Percentiles rank a stretch among this genome's conserved stretches.
Conservation (phyloP, 2,888 invertebrate genomes). For the Torymus tubicola region DNA sequence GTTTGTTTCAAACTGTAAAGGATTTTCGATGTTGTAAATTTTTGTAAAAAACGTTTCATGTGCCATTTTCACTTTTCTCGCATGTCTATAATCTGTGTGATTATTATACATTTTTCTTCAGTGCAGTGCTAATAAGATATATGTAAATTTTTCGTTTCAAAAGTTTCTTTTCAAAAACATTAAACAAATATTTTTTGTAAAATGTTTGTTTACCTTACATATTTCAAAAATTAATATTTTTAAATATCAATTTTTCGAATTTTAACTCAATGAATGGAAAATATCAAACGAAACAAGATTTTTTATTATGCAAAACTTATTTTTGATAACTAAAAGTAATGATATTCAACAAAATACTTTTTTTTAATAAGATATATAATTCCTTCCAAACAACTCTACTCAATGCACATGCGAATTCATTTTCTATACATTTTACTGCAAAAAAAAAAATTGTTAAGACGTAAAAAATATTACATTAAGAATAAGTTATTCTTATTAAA, state of each 20-base stretch:
- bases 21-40: slow-evolving; percentile 41
- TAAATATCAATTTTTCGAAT: slow-evolving; percentile 12
- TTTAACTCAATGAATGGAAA: slow-evolving; percentile 23
- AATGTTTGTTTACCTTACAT: not conserved
- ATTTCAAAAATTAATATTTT: slow-evolving; percentile 1
- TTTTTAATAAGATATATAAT: slow-evolving; percentile 5
- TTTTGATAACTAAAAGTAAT: slow-evolving; percentile 18
- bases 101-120: slow-evolving; percentile 33
- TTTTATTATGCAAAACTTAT: slow-evolving; percentile 38
- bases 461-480: slow-evolving; percentile 23
- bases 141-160: slow-evolving; percentile 42
- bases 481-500: slow-evolving; percentile 21
- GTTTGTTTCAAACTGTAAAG: slow-evolving; percentile 13
- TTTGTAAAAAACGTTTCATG: slow-evolving; percentile 44
- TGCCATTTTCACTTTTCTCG: slow-evolving; percentile 51
- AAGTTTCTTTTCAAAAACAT: slow-evolving; percentile 19
- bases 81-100: slow-evolving; percentile 28
- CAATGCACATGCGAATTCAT: slow-evolving; percentile 20
- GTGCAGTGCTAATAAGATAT: slow-evolving; percentile 24
- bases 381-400: not conserved
- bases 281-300: slow-evolving; percentile 3
- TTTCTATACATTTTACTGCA: slow-evolving; percentile 11
- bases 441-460: slow-evolving; percentile 15
- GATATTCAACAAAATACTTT: not conserved
- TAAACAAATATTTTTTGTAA: slow-evolving; percentile 31